Base-by-base conservation (phyloP, 2,113 vertebrate species). In the Sebastes fasciatus region DNA sequence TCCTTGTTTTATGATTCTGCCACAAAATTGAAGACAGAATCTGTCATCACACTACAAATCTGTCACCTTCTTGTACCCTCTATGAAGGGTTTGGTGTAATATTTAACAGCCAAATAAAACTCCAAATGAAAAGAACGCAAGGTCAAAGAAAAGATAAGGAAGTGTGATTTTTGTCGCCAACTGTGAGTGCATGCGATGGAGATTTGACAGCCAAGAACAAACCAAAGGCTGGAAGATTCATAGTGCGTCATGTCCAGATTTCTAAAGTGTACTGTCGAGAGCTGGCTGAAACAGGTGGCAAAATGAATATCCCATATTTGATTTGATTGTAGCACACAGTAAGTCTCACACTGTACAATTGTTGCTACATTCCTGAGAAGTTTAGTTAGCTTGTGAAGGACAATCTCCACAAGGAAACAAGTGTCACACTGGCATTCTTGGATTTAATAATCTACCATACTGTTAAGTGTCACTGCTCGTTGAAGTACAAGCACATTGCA, bases 391-490 rank as follows among this genome's bases (percentile, higher is more conserved):
- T 16, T 43, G 52, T 51, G 61, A 84, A 83, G 81, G 79, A 62
- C 77, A 2, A 6, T 12, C 55, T 9, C n/a, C 60, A 13, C 83
- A 69, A 86, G 86, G 86, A 85, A 81, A 21, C 12, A 17, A 54
- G 42, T 19, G 26, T 58, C 46, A 58, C 46, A 69, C 62, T 12
- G 61, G 64, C 69, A 82, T 86, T 85, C 79, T 64, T 72, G 26
- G 9, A 57, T 83, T 86, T 83, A 85, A 88, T 88, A 68, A 90
- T 83, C 48, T 40, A 61, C 34, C 60, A 84, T 64, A 75, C 54
- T 12, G 1, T 17, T 3, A 49, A 67, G 21, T 5, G 46, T 78
- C 61, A n/a, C 13, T 11, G 17, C 66, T 77, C 19, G 19, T 79
- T 74, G 51, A 61, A 71, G 61, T 19, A 23, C 11, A 51, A 78